Evolutionary conservation across 2,113 vertebrate genomes (phyloP), one percentile per base, ranked within the genome.

Genomic region (Pteropus alecto): DNA sequence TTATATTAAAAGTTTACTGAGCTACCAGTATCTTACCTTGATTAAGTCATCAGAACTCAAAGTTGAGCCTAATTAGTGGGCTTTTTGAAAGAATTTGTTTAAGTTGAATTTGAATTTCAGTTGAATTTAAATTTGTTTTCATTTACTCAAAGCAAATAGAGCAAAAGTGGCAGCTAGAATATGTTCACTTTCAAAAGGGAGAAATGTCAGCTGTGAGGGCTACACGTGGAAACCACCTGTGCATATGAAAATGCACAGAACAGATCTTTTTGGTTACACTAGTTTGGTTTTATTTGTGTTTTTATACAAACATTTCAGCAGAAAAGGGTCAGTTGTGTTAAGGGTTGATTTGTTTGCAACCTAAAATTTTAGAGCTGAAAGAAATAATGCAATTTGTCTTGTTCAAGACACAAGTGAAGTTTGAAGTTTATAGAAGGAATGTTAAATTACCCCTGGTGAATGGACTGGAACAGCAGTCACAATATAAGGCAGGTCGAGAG

Each of bases 341-440:
- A 61, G 33, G n/a, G 14, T 79, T 43, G 56, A 51, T 93, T 89
- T 88, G 48, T 92, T 83, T 79, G 19, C n/a, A 90, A 21, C 33
- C 51, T 95, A 65, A 51, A 82, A 28, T 92, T 92, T 84, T 78
- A 88, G 81, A 90, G 28, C 71, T 73, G 5, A 85, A 83, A 90
- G 68, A 90, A 93, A 54, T 65, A 16, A 82, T 14, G 24, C 46
- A 3, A 9, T 70, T 35, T 13, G 5, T 70, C 35, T 58, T 73
- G 15, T 67, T 71, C 2, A 35, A 63, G 76, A 21, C 2, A 0
- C 54, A 56, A n/a, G 14, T 13, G n/a, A 78, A 33, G 35, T 11
- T 73, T 15, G 4, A 61, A 56, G 46, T 35, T 24, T 33, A 2
- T 7, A 38, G 65, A 73, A 93, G 43, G 41, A 48, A 7, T 28